Evolutionary conservation across 2,888 invertebrate species (phyloP).

Genomic region (Morpho deidamia): DNA sequence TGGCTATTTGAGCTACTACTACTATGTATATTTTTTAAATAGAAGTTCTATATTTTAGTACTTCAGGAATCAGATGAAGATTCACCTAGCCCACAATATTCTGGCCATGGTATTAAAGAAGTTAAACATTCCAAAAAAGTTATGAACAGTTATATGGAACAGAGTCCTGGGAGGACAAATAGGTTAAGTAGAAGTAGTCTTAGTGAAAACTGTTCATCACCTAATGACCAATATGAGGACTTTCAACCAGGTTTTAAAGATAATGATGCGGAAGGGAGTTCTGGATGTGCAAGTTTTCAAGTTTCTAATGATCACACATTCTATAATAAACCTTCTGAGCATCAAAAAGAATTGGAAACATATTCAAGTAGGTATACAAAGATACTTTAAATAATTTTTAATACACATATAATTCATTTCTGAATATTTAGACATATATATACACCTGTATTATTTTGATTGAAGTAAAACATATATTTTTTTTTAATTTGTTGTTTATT

Average conservation of each 20-base stretch:
- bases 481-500: too few relatives aligned
- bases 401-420: too few relatives aligned
- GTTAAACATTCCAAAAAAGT: constrained; percentile 37
- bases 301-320: constrained; percentile 43
- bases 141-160: constrained; percentile 37
- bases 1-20: too few relatives aligned
- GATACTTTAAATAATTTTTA: background rate
- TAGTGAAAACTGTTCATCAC: constrained; percentile 68
- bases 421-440: too few relatives aligned
- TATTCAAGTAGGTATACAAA: constrained; percentile 24
- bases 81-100: constrained; percentile 36
- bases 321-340: constrained; percentile 41
- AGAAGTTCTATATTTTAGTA: constrained; percentile 29
- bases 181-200: constrained; percentile 58
- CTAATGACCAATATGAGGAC: constrained; percentile 58
- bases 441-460: too few relatives aligned
- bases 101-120: constrained; percentile 30
- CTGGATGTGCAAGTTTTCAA: constrained; percentile 42
- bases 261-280: constrained; percentile 42
- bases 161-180: constrained; percentile 41
- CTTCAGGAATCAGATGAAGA: constrained; percentile 64
- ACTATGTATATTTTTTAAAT: background rate
- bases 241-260: constrained; percentile 49
- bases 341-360: constrained; percentile 20
- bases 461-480: too few relatives aligned